Evolutionary conservation across 2,888 invertebrate genomes (phyloP).

Genomic region (Siphonodentalium dalli): DNA sequence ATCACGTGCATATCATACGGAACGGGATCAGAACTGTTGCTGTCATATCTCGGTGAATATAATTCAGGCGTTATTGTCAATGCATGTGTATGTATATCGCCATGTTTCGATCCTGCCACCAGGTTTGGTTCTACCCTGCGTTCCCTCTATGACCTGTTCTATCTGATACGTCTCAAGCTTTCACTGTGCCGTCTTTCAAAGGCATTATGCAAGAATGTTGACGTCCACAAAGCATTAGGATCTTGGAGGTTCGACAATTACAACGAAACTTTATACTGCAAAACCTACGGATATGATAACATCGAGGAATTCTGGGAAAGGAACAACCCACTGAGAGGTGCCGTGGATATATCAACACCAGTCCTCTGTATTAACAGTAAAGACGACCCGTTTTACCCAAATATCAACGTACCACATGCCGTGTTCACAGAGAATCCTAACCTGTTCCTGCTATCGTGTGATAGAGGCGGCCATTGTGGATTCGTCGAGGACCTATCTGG

Average conservation of each 20-base stretch:
- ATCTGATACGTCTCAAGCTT: constrained; percentile 21
- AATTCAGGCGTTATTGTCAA: constrained; percentile 49
- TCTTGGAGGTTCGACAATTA: constrained; percentile 45
- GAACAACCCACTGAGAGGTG: constrained; percentile 59
- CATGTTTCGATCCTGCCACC: constrained; percentile 31
- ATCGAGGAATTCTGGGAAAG: constrained; percentile 53
- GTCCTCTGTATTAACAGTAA: constrained; percentile 54
- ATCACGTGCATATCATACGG: constrained; percentile 50
- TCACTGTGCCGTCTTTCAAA: constrained; percentile 40
- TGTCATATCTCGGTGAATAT: constrained; percentile 59
- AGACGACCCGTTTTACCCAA: constrained; percentile 53
- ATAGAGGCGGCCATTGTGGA: constrained; percentile 60
- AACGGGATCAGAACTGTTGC: constrained; percentile 46
- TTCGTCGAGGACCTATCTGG: constrained; percentile 47
- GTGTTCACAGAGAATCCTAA: constrained; percentile 58
- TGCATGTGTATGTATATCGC: constrained; percentile 51
- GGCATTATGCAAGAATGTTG: constrained; percentile 40
- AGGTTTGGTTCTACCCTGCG: constrained; percentile 7
- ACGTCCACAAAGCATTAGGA: constrained; percentile 38
- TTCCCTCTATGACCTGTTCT: constrained; percentile 23
- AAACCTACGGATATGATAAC: constrained; percentile 35
- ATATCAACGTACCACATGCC: constrained; percentile 48
- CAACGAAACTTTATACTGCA: constrained; percentile 48
- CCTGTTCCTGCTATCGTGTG: constrained; percentile 49
- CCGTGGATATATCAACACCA: constrained; percentile 58